Conservation (phyloP, 2,113 vertebrate species). For the Poeciliopsis occidentalis region DNA sequence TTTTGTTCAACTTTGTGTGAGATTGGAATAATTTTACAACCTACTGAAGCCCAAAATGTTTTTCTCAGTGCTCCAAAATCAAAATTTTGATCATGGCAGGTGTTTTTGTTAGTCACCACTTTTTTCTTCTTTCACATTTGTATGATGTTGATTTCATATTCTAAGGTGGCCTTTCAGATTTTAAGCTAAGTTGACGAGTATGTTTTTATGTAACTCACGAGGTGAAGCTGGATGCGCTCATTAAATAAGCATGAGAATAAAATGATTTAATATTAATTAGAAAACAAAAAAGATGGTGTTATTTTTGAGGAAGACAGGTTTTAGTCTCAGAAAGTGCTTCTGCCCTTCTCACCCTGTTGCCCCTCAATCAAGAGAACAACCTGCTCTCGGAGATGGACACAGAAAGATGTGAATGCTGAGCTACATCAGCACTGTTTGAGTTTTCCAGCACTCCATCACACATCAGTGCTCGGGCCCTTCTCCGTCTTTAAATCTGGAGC, state of each 20-base stretch:
- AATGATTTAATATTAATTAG: constrained; percentile 43
- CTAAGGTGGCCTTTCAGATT: background rate
- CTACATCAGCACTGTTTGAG: constrained; percentile 19
- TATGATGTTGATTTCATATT: too few relatives aligned
- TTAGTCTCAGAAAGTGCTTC: background rate
- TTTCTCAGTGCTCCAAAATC: too few relatives aligned
- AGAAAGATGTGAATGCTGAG: constrained; percentile 32
- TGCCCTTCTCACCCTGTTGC: constrained; percentile 25
- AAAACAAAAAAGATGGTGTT: background rate
- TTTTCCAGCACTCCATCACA: constrained; percentile 44
- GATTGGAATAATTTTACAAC: too few relatives aligned
- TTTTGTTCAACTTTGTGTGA: too few relatives aligned
- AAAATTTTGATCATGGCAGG: too few relatives aligned
- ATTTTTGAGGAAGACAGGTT: background rate
- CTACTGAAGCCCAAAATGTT: too few relatives aligned
- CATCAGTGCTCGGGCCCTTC: constrained; percentile 39
- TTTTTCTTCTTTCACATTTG: too few relatives aligned
- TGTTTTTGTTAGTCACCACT: too few relatives aligned
- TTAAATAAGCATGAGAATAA: constrained; percentile 46
- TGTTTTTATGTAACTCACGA: constrained; percentile 11
- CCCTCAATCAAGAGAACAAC: constrained; percentile 40
- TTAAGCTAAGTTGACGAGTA: background rate
- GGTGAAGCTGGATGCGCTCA: constrained; percentile 5
- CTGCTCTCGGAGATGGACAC: constrained; percentile 25
- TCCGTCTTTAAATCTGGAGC: constrained; percentile 59